These are phyloP conservation scores for Plectropomus leopardus DNA, from an alignment of 2,113 vertebrate genomes.

Conservation along the genomic window DNA sequence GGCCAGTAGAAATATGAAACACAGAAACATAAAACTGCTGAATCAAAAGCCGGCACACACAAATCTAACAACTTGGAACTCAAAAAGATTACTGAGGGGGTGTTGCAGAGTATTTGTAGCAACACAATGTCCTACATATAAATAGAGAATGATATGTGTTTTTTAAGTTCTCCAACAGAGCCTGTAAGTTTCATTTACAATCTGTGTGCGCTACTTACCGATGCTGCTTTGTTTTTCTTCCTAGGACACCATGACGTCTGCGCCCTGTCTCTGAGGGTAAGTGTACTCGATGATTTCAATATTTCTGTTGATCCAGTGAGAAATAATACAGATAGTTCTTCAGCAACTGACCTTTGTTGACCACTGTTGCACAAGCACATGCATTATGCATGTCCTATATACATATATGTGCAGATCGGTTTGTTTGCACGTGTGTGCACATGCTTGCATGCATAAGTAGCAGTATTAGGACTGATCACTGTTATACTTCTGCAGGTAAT, in stretches of 20 bases:
- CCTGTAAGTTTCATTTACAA: background rate
- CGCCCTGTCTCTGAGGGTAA: constrained; percentile 4
- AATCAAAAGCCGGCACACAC: constrained; percentile 10
- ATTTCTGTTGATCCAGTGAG: constrained; percentile 7
- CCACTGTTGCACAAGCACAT: background rate
- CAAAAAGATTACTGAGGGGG: constrained; percentile 37
- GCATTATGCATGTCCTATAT: constrained; percentile 8
- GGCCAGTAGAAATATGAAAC: background rate
- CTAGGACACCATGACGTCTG: background rate
- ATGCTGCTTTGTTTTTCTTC: background rate
- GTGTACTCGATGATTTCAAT: background rate
- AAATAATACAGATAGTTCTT: constrained; percentile 3
- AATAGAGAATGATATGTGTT: constrained; percentile 18
- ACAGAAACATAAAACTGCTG: constrained; percentile 7
- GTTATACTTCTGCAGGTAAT: constrained; percentile 46
- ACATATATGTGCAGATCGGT: background rate
- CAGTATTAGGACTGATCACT: constrained; percentile 46
- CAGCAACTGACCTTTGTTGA: constrained; percentile 23
- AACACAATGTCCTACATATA: constrained; percentile 40
- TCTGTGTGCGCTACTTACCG: background rate
- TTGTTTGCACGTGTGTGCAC: background rate
- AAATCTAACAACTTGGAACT: constrained; percentile 26
- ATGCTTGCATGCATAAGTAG: constrained; percentile 19
- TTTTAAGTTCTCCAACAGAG: constrained; percentile 5
- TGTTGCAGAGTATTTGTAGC: constrained; percentile 43